Conservation (phyloP, 2,888 invertebrate genomes). For the Boloria selene region DNA sequence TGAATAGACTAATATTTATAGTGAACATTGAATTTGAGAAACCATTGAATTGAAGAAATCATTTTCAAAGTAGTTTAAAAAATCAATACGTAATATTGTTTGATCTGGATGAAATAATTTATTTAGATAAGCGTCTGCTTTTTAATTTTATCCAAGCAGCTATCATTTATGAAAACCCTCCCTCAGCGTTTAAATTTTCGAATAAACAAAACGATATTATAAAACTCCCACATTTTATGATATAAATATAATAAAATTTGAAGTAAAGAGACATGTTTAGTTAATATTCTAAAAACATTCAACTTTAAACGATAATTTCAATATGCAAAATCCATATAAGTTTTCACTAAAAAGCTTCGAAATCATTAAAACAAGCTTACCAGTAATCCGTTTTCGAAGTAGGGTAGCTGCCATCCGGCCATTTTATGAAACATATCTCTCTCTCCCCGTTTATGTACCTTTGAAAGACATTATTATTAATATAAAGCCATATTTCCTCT, state of each 20-base stretch:
- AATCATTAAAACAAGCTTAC: constrained; percentile 62
- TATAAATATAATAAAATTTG: no score
- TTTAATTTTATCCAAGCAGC: no score
- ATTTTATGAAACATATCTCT: constrained; percentile 83
- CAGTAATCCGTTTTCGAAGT: constrained; percentile 83
- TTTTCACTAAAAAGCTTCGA: not conserved
- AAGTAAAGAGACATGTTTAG: no score
- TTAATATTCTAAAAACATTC: no score
- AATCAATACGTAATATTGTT: no score
- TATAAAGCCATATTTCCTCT: constrained; percentile 7
- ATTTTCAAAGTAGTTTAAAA: not conserved
- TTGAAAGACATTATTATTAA: constrained; percentile 29
- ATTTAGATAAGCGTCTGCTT: no score
- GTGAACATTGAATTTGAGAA: no score
- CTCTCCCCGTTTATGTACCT: constrained; percentile 77
- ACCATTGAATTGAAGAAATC: not conserved
- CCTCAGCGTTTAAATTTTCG: no score
- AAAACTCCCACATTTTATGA: no score
- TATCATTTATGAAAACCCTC: no score
- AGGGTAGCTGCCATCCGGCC: constrained; percentile 84
- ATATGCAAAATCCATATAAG: not conserved
- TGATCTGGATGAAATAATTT: no score
- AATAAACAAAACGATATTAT: no score
- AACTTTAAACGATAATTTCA: not conserved
- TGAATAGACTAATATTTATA: not conserved